Evolutionary conservation across 2,797 vertebrate species (phyloP), one percentile per base, ranked within the genome.

Genomic region (Rhinophrynus dorsalis): DNA sequence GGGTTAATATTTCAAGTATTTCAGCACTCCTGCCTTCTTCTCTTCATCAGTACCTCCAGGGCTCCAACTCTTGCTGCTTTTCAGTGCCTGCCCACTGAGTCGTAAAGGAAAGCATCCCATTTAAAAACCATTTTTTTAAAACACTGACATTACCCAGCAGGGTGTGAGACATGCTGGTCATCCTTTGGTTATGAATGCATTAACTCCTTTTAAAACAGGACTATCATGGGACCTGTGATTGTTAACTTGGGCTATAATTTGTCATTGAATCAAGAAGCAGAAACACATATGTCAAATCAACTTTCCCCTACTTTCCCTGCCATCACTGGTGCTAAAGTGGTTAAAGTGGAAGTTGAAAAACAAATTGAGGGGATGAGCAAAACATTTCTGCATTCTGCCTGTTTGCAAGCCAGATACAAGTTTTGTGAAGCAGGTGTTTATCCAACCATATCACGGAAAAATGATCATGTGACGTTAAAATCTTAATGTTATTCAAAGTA

Each of bases 61-160:
- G 50, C 50, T 57, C 42, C 32, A 8, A 38, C n/a, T 30, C 66
- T 50, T 15, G 29, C 30, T 58, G 51, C 29, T 50, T 57, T 50
- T 24, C 42, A 29, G 40, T 38, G 51, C 48, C 42, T 64, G 60
- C n/a, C 60, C 9, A 18, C 52, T 72, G 42, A 72, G 27, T 38
- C 59, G 51, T 38, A 71, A 63, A 57, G 51, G 48, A 63, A 63
- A 48, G 67, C 42, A 32, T 47, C 50, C 68, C 59, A 63, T 71
- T 71, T 71, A 71, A 71, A 71, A 63, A 48, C 4, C 50, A 70
- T 70, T 63, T 48, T 38, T 71, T 48, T 57, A 40, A n/a, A 57
- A 48, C 18, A 37, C 60, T 32, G 68, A 65, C 60, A 58, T 64
- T 58, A 63, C 59, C 29, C 51, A 65, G 60, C 68, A 72, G 68